A percentile compares a stretch with the other conserved stretches of the same genome.
Conservation (phyloP, 2,113 vertebrate genomes). For the Dicaeum eximium region DNA sequence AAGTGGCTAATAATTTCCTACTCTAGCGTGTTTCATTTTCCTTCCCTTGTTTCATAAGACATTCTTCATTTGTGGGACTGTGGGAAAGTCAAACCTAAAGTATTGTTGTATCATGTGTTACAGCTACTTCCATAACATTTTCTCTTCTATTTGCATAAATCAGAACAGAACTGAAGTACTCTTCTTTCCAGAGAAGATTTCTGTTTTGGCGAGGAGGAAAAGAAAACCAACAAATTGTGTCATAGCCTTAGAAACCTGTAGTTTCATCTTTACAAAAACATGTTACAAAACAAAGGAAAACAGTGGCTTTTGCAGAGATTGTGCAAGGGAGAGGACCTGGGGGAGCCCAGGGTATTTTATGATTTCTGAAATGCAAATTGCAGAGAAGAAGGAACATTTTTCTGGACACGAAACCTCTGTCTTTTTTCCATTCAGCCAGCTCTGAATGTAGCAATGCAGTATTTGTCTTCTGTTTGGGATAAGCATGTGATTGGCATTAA, state of each 20-base stretch:
- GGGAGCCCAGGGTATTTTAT: background rate
- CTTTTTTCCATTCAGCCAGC: background rate
- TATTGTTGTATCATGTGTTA: background rate
- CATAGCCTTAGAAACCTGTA: background rate
- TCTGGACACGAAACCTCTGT: background rate
- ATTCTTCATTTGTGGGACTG: background rate
- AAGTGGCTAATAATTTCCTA: background rate
- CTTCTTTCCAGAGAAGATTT: background rate
- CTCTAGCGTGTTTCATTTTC: background rate
- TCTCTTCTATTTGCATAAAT: slow-evolving; percentile 5
- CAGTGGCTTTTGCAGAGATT: background rate
- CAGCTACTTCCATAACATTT: background rate
- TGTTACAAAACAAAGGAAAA: background rate
- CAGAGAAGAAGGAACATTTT: background rate
- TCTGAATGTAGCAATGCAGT: background rate
- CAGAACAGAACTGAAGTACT: background rate
- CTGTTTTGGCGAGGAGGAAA: background rate
- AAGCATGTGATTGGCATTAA: background rate
- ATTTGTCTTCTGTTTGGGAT: slow-evolving; percentile 18
- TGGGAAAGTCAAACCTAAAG: background rate
- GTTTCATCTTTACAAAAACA: background rate
- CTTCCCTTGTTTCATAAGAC: background rate
- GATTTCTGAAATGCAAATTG: slow-evolving; percentile 36
- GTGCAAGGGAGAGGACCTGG: background rate
- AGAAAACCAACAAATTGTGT: background rate